Base-by-base conservation (phyloP, 2,797 vertebrate genomes). In the Acipenser oxyrinchus region DNA sequence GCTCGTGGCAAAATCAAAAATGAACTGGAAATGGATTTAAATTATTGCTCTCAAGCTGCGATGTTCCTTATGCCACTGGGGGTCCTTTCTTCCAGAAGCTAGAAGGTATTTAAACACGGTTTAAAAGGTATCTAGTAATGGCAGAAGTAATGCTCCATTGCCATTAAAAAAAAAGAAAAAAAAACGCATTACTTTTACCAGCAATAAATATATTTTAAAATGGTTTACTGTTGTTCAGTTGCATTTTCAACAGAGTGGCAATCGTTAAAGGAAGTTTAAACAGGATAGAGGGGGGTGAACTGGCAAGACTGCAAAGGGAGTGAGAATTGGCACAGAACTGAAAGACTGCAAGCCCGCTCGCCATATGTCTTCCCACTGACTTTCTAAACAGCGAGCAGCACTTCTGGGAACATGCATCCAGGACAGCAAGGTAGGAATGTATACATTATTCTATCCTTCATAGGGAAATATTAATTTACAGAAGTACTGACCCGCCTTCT, bases 71-170 rank as follows among this genome's bases (percentile, higher is more conserved):
- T 89, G 91, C 91, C 93, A 92, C 91, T 83, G 92, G 93, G 92
- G 92, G 92, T 91, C 9, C 91, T 87, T 94, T 88, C 93, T 92
- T 92, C 89, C 80, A 78, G 83, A 84, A 81, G 76, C 82, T 76
- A 80, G 74, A 71, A 78, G 92, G 89, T 93, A 94, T 95, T 94
- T 93, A 92, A 95, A 94, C 93, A 89, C 93, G 92, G 92, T 89
- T 80, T 89, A 88, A 94, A 94, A 93, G 93, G 92, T 94, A 93
- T 93, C 92, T 87, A 55, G 92, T 95, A 96, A 96, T 93, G 92
- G 93, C 88, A 90, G 90, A 88, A 85, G 92, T 93, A 94, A 95
- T 95, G 93, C 93, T 92, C 95, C 88, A 91, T 93, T 93, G 89
- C 93, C 92, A 91, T 95, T 95, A 96, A 95, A 94, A 91, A 93